Conservation (phyloP, 2,888 invertebrate genomes). For the Ptychoptera contaminata region DNA sequence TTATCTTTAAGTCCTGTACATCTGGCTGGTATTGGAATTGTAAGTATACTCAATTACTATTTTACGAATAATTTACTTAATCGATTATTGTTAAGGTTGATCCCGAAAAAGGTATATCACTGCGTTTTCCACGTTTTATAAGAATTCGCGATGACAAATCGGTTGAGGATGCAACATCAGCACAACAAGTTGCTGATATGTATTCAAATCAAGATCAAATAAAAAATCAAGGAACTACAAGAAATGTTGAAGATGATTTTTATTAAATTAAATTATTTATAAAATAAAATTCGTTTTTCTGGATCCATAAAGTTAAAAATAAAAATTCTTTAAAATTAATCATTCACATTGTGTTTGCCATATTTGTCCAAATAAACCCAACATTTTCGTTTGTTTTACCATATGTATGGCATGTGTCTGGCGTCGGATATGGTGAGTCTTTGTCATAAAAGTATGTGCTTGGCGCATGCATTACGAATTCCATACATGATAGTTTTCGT, state of each 20-base stretch:
- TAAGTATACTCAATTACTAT: constrained; percentile 27
- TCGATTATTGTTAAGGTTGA: constrained; percentile 42
- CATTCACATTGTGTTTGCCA: constrained; percentile 20
- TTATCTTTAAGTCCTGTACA: constrained; percentile 91
- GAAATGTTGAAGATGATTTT: constrained; percentile 24
- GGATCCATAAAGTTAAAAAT: too few relatives aligned
- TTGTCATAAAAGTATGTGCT: constrained; percentile 74
- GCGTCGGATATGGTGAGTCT: constrained; percentile 57
- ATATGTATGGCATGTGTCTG: constrained; percentile 28
- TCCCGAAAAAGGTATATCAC: constrained; percentile 80
- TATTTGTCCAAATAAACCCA: constrained; percentile 44
- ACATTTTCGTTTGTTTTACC: constrained; percentile 21
- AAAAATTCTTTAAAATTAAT: too few relatives aligned
- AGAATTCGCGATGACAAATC: constrained; percentile 82
- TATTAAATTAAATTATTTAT: constrained; percentile 17
- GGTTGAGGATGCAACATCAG: constrained; percentile 81
- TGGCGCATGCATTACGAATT: constrained; percentile 87
- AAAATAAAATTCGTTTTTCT: too few relatives aligned
- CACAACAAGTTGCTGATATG: constrained; percentile 78
- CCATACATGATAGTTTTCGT: constrained; percentile 69
- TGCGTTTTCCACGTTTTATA: constrained; percentile 85
- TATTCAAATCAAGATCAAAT: constrained; percentile 89
- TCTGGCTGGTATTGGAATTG: constrained; percentile 71
- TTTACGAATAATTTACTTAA: neutral
- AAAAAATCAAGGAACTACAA: constrained; percentile 38